Conservation (phyloP, 2,797 vertebrate species). For the Scleropages formosus region DNA sequence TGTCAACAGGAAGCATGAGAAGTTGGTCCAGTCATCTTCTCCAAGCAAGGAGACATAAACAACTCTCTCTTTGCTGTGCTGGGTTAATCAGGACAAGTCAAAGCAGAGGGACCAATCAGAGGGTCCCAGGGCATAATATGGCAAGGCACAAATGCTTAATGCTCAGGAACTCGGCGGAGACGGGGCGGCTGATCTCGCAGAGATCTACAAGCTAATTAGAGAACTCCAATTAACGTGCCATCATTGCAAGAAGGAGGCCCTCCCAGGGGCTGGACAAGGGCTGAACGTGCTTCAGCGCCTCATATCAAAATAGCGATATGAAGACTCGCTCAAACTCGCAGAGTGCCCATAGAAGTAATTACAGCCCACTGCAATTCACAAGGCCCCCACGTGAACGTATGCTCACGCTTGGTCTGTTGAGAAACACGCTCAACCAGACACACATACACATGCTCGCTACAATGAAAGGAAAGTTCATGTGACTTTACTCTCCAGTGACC, state of each 20-base stretch:
- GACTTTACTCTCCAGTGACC: too few species aligned
- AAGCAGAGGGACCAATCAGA: constrained; percentile 56
- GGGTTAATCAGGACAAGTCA: constrained; percentile 36
- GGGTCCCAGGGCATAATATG: constrained; percentile 37
- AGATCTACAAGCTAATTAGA: constrained; percentile 57
- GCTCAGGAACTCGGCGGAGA: constrained; percentile 38
- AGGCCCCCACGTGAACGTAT: background rate
- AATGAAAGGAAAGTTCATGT: too few species aligned
- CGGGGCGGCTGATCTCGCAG: constrained; percentile 31
- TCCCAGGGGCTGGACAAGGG: constrained; percentile 25
- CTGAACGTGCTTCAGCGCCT: constrained; percentile 24
- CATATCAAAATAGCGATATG: constrained; percentile 41
- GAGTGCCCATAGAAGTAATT: constrained; percentile 38
- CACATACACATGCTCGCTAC: background rate
- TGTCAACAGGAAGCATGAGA: background rate
- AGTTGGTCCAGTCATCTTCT: background rate
- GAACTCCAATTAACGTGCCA: constrained; percentile 58
- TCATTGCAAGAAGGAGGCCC: constrained; percentile 42
- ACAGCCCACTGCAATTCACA: constrained; percentile 21
- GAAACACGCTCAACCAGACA: background rate
- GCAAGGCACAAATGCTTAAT: constrained; percentile 38
- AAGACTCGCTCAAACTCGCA: constrained; percentile 8
- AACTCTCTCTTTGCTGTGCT: constrained; percentile 22
- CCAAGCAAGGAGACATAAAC: constrained; percentile 26
- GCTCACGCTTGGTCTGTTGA: background rate